Conservation (phyloP, 2,797 vertebrate genomes). For the Discoglossus pictus region DNA sequence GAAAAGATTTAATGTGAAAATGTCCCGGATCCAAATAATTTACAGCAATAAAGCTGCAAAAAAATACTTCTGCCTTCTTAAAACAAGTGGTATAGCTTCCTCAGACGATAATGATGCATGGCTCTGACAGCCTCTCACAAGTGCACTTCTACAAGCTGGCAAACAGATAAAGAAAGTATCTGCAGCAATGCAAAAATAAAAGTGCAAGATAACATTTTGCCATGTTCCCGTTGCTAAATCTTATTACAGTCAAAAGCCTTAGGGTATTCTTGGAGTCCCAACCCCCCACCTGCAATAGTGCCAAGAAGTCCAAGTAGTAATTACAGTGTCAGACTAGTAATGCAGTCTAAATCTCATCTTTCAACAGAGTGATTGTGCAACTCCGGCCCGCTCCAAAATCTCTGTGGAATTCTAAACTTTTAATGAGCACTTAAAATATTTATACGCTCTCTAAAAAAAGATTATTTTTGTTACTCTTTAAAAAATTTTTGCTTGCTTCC, state of each 20-base stretch:
- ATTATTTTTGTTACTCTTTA: slow-evolving; percentile 59
- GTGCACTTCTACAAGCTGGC: slow-evolving; percentile 30
- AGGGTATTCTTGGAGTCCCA: slow-evolving; percentile 69
- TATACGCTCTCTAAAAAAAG: slow-evolving; percentile 54
- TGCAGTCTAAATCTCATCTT: slow-evolving; percentile 66
- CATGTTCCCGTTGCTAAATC: neutral
- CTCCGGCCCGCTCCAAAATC: slow-evolving; percentile 57
- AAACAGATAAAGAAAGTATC: slow-evolving; percentile 41
- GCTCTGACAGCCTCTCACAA: too few relatives aligned
- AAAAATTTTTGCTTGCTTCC: slow-evolving; percentile 58
- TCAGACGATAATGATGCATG: too few relatives aligned
- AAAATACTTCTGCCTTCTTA: too few relatives aligned
- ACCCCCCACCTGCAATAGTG: slow-evolving; percentile 66
- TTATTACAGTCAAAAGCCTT: slow-evolving; percentile 47
- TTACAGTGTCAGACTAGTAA: slow-evolving; percentile 64
- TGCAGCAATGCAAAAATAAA: slow-evolving; percentile 49
- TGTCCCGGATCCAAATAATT: too few relatives aligned
- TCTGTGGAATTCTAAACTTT: slow-evolving; percentile 66
- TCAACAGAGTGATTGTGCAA: slow-evolving; percentile 73
- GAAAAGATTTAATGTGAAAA: too few relatives aligned
- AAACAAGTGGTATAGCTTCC: too few relatives aligned
- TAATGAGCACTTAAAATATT: slow-evolving; percentile 63
- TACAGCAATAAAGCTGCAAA: too few relatives aligned
- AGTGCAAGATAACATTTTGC: slow-evolving; percentile 43
- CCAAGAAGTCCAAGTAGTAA: slow-evolving; percentile 59